Conservation (phyloP, 2,888 invertebrate genomes). For the Agonopterix arenella region DNA sequence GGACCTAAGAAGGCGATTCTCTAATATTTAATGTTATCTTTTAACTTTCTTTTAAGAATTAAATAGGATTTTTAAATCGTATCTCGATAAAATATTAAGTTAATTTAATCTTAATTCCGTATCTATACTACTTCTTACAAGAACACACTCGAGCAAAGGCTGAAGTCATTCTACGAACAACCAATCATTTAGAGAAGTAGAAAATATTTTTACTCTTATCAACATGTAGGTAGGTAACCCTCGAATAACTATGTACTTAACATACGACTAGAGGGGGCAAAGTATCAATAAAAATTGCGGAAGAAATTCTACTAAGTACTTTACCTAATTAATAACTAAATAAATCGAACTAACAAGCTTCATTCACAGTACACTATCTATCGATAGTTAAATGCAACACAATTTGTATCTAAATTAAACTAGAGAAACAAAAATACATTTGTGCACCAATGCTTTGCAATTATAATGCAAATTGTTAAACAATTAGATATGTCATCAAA, state of each 20-base stretch:
- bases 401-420: constrained; percentile 25
- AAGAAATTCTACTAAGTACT: constrained; percentile 19
- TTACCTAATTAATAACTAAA: constrained; percentile 11
- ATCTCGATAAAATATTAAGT: too few species aligned
- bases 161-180: constrained; percentile 11
- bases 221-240: constrained; percentile 11
- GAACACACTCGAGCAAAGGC: constrained; percentile 19
- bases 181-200: constrained; percentile 1
- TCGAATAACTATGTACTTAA: constrained; percentile 29
- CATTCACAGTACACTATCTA: not conserved
- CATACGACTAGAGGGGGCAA: constrained; percentile 36
- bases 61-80: too few species aligned
- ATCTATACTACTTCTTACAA: not conserved
- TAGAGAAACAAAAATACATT: constrained; percentile 20
- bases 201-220: constrained; percentile 8
- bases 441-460: constrained; percentile 33
- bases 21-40: too few species aligned
- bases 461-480: constrained; percentile 47
- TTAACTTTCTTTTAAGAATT: too few species aligned
- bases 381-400: constrained; percentile 45
- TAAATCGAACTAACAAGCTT: constrained; percentile 8
- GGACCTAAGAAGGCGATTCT: too few species aligned
- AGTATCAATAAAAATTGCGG: constrained; percentile 15
- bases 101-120: too few species aligned
- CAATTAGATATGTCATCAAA: constrained; percentile 37